Conservation (phyloP, 2,113 vertebrate species). For the Leptocoma aspasia region DNA sequence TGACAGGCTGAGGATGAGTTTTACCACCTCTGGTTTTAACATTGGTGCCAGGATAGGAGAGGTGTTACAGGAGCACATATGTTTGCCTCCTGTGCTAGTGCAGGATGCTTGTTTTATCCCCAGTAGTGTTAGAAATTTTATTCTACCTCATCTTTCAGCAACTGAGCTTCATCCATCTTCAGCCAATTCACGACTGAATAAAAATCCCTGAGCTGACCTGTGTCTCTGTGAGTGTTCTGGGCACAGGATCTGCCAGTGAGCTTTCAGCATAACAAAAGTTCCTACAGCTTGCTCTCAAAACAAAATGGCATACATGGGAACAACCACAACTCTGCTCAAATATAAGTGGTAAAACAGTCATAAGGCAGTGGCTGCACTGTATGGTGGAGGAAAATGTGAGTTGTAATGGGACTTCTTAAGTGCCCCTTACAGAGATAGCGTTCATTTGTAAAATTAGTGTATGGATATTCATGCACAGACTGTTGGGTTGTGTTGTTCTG, state of each 20-base stretch:
- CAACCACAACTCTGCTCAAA: neutral
- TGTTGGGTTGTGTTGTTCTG: neutral
- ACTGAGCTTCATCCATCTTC: neutral
- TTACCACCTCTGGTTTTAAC: neutral
- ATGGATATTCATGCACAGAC: neutral
- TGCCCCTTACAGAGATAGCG: neutral
- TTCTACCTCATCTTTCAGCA: neutral
- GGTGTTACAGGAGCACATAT: rapidly evolving
- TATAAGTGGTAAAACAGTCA: rapidly evolving
- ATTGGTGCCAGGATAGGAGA: neutral
- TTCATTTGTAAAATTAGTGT: neutral
- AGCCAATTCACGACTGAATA: neutral
- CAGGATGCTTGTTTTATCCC: neutral
- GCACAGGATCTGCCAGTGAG: neutral
- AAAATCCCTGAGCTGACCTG: neutral
- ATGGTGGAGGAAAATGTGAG: neutral
- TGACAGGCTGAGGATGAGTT: neutral
- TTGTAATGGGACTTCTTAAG: neutral
- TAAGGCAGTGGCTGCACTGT: neutral
- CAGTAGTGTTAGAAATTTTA: neutral
- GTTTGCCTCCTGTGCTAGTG: neutral
- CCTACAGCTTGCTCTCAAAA: neutral
- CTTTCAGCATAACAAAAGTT: neutral
- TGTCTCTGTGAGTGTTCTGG: neutral
- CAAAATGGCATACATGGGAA: neutral